Evolutionary conservation across 2,113 vertebrate genomes (phyloP).

Genomic region (Hippopotamus amphibius): DNA sequence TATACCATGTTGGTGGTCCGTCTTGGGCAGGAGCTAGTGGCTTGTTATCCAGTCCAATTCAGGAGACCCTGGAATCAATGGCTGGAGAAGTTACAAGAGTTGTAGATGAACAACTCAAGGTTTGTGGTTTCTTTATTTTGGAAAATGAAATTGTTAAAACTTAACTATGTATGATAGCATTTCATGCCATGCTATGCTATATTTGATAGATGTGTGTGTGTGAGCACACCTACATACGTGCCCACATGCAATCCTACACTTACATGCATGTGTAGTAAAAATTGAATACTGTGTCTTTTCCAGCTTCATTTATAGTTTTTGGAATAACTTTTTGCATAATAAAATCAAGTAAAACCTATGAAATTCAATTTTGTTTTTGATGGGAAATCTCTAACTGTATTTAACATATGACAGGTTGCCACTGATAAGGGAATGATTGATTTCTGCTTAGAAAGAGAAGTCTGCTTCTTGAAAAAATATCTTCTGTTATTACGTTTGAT

Average conservation of each 20-base stretch:
- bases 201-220: neutral
- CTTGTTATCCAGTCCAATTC: slow-evolving; percentile 92
- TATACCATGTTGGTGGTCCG: slow-evolving; percentile 94
- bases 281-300: neutral
- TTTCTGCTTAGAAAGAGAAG: neutral
- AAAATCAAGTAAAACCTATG: neutral
- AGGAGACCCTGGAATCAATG: slow-evolving; percentile 97
- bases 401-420: neutral
- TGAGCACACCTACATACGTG: too few relatives aligned
- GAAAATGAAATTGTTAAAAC: neutral
- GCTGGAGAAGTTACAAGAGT: slow-evolving; percentile 96
- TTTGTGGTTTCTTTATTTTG: slow-evolving; percentile 75
- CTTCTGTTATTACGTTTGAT: neutral
- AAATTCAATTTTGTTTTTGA: neutral
- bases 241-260: too few relatives aligned
- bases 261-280: neutral
- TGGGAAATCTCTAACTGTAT: neutral
- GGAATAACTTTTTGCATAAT: neutral
- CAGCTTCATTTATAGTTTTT: neutral
- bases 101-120: slow-evolving; percentile 98
- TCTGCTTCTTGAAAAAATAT: neutral
- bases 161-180: neutral
- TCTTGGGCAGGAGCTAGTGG: slow-evolving; percentile 91
- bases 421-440: neutral
- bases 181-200: neutral